Percentiles rank a stretch among this genome's conserved stretches.
Conservation (phyloP, 2,797 vertebrate genomes). For the Diglossa cyanea region DNA sequence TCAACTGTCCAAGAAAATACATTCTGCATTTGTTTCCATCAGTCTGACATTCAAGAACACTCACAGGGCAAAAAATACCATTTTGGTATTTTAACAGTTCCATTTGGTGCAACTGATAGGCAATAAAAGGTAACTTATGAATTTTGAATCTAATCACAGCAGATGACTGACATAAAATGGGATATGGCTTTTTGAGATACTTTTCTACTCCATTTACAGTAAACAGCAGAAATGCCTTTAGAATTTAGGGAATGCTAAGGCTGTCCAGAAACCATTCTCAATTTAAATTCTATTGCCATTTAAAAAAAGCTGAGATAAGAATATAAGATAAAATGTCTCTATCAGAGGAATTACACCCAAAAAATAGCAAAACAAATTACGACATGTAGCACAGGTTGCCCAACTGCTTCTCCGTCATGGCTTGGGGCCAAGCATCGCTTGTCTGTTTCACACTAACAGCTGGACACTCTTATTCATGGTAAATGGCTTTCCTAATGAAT, state of each 20-base stretch:
- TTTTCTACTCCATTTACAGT: background rate
- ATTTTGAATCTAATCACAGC: background rate
- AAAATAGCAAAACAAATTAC: constrained; percentile 37
- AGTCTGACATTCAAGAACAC: background rate
- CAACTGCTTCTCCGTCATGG: constrained; percentile 42
- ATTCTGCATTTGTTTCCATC: background rate
- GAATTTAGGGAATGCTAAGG: background rate
- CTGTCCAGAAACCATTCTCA: background rate
- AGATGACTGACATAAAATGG: background rate
- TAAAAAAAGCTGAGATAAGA: background rate
- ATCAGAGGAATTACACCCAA: constrained; percentile 32
- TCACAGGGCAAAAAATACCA: background rate
- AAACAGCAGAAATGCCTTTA: background rate
- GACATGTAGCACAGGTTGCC: background rate
- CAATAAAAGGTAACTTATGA: background rate
- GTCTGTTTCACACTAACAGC: constrained; percentile 8
- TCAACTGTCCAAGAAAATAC: background rate
- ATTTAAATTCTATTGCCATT: background rate
- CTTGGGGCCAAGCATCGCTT: constrained; percentile 6
- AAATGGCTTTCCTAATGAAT: constrained; percentile 33
- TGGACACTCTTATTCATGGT: constrained; percentile 7
- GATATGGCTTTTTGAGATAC: background rate
- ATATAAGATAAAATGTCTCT: background rate
- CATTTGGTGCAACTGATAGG: background rate
- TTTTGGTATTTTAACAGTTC: background rate